Conservation (phyloP, 2,888 invertebrate genomes). For the Pseudeuparius sepicola region DNA sequence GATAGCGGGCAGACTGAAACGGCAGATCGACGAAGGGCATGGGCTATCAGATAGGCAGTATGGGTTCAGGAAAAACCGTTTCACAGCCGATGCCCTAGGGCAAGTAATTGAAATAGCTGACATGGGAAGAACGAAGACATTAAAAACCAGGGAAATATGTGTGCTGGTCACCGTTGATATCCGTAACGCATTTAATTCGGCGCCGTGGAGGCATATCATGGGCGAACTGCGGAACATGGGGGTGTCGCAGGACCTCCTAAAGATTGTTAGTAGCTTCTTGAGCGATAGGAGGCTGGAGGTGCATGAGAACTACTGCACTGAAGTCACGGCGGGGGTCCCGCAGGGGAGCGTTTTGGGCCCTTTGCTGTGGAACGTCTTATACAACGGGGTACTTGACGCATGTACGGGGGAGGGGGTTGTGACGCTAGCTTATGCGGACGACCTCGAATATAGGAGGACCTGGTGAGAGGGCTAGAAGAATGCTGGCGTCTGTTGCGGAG, state of each 20-base stretch:
- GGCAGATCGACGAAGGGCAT: no score
- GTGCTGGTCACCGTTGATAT: constrained; percentile 8
- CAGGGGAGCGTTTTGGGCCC: constrained; percentile 7
- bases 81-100: constrained; percentile 11
- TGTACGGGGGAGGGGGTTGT: neutral
- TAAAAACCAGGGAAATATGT: constrained; percentile 6
- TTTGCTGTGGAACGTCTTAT: constrained; percentile 4
- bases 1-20: no score
- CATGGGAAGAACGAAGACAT: neutral
- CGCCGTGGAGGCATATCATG: constrained; percentile 4
- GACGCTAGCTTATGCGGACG: constrained; percentile 2
- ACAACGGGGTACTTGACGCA: neutral
- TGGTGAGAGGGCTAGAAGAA: no score
- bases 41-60: no score
- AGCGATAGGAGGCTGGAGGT: neutral
- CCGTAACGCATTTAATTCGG: constrained; percentile 14
- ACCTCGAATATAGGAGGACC: no score
- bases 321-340: constrained; percentile 5
- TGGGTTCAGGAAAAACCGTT: constrained; percentile 13
- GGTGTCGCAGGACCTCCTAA: neutral
- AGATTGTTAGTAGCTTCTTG: constrained; percentile 1
- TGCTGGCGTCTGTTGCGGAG: no score
- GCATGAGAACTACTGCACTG: no score
- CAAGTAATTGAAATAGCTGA: neutral
- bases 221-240: neutral